A percentile compares a stretch with the other conserved stretches of the same genome.
Evolutionary conservation across 2,797 vertebrate genomes (phyloP).

Genomic region (Tinamus major): DNA sequence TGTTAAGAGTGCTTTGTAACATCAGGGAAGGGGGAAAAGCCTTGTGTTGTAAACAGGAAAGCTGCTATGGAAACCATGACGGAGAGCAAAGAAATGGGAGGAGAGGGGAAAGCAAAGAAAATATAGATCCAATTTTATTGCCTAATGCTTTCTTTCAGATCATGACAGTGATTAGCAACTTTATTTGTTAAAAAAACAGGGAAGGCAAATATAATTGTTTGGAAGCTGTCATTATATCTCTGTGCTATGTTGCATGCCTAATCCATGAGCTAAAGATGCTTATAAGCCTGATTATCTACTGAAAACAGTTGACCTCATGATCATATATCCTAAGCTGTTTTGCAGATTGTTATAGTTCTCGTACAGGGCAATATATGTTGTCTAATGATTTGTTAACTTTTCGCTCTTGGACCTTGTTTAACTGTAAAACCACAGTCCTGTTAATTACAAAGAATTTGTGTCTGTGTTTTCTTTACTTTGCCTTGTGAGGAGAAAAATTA

Average conservation of each 20-base stretch:
- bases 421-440: slow-evolving; percentile 40
- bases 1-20: background rate
- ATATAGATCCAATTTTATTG: background rate
- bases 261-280: slow-evolving; percentile 60
- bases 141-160: background rate
- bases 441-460: slow-evolving; percentile 65
- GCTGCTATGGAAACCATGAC: slow-evolving; percentile 13
- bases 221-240: background rate
- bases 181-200: slow-evolving; percentile 25
- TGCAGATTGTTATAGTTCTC: slow-evolving; percentile 20
- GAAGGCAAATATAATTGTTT: slow-evolving; percentile 22
- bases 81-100: background rate
- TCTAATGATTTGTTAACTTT: slow-evolving; percentile 62
- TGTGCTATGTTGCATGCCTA: slow-evolving; percentile 43
- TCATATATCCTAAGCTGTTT: slow-evolving; percentile 50
- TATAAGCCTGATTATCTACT: slow-evolving; percentile 58
- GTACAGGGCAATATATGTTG: slow-evolving; percentile 1
- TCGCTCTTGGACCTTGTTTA: slow-evolving; percentile 28
- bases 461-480: slow-evolving; percentile 60
- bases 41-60: slow-evolving; percentile 15
- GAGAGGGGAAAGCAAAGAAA: background rate
- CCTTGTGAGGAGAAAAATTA: background rate
- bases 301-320: slow-evolving; percentile 71
- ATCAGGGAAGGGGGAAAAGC: background rate
- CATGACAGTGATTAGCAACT: background rate